These are phyloP conservation scores for Melanotaenia duboulayi DNA, from an alignment of 2,113 vertebrate genomes.

Conservation along the genomic window DNA sequence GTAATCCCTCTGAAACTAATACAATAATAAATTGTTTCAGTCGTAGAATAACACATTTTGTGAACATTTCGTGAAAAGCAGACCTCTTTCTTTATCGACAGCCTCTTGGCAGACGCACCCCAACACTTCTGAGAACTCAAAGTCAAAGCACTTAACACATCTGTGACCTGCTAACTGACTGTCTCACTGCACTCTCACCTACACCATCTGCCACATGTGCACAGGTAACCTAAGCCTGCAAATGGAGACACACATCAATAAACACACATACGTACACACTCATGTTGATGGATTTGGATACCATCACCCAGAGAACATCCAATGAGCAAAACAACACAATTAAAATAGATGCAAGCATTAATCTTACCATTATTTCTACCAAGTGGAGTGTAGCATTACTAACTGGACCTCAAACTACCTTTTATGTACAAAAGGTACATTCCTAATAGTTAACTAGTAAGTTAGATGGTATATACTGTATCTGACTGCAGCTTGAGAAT, in stretches of 20 bases:
- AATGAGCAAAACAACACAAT: neutral
- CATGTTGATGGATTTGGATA: neutral
- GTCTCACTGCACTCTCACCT: conserved; percentile 68
- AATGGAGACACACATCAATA: conserved; percentile 38
- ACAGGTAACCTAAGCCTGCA: conserved; percentile 67
- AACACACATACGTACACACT: conserved; percentile 2
- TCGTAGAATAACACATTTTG: neutral
- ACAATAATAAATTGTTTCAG: neutral
- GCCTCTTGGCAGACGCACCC: conserved; percentile 43
- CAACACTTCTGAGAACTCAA: conserved; percentile 49
- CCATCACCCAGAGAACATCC: neutral
- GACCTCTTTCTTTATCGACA: neutral
- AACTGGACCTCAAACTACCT: neutral
- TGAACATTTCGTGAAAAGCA: conserved; percentile 3
- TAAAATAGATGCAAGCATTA: neutral
- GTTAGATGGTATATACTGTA: too few species aligned
- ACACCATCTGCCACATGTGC: conserved; percentile 72
- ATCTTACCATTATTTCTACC: neutral
- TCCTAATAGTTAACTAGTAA: neutral
- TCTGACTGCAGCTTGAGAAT: neutral
- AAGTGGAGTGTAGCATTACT: neutral
- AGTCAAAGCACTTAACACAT: conserved; percentile 82
- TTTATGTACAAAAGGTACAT: neutral
- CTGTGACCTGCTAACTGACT: conserved; percentile 53
- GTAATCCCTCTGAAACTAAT: neutral